Base-by-base conservation (phyloP, 2,888 invertebrate species). In the Agrotis clavis region DNA sequence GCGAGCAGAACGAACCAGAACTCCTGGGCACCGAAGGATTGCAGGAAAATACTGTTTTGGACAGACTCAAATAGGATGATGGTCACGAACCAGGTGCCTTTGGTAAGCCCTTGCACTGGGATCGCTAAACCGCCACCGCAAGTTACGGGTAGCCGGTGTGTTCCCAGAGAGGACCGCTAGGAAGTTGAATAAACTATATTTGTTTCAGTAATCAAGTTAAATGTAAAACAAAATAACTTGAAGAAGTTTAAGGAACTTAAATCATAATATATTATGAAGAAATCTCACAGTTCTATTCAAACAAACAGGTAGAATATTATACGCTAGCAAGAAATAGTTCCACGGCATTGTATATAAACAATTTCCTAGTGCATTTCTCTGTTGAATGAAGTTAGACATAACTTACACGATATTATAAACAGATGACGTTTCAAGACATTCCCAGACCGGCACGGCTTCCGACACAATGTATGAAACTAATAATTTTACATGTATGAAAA, bases 301-400 rank as follows among this genome's bases (percentile, higher is more conserved):
- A 45, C 16, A 50, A 50, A 13, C 30, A 45, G 21, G 63, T 45
- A 62, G 16, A 51, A 61, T 51, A 69, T 53, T 51, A 30, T 69
- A 48, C 3, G 9, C 45, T 25, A 56, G 50, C 41, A 71, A 41
- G 63, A 72, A 64, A 78, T 78, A 61, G 60, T 72, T 77, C 54
- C 51, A 64, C 30, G n/a, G 60, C 48, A 64, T 78, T 78, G 66
- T 77, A 14, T 72, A 61, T 64, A 67, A 72, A 65, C 67, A 73
- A 63, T 65, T 72, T 71, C 21, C 53, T 71, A 6, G 62, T 50
- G 13, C 66, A 59, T 71, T 63, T 61, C 59, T 78, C 51, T 41
- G 54, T 1, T 77, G 56, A 77, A 72, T 77, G 79, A 48, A 79
- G 63, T 59, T 60, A 68, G 79, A 67, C 78, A 66, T 79, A 79